Conservation (phyloP, 2,888 invertebrate genomes). For the Cephus pygmeus region DNA sequence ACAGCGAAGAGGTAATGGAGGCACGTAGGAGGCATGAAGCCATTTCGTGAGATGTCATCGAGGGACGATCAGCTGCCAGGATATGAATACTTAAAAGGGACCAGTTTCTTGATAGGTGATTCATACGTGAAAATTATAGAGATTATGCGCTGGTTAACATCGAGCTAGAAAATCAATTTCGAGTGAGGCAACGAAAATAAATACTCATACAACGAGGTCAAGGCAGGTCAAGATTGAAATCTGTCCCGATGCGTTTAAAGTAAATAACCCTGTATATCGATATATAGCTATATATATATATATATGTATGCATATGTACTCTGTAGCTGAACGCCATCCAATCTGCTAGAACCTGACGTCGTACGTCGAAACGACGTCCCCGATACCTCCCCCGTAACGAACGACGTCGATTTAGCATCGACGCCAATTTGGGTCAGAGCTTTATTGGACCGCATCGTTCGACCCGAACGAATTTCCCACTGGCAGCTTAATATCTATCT, state of each 20-base stretch:
- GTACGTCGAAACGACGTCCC: not conserved
- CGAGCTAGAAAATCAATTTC: not conserved
- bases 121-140: not conserved
- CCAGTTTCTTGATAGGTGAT: not conserved
- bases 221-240: not conserved
- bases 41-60: not conserved
- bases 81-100: not conserved
- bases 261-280: not conserved
- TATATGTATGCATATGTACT: not conserved
- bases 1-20: not conserved
- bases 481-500: not conserved
- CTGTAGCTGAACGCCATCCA: not conserved
- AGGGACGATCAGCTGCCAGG: not conserved
- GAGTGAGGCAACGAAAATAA: not conserved
- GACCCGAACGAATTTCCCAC: slow-evolving; percentile 30
- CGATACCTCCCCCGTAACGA: not conserved
- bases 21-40: not conserved
- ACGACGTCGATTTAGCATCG: slow-evolving; percentile 42
- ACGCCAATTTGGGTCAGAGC: slow-evolving; percentile 51
- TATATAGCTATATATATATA: not conserved
- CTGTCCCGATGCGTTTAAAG: not conserved
- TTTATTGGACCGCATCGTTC: slow-evolving; percentile 43
- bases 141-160: not conserved
- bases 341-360: not conserved
- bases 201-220: not conserved